Evolutionary conservation across 35 echinoderm and acorn worm genomes (phyloP).

Genomic region (Strongylocentrotus purpuratus): DNA sequence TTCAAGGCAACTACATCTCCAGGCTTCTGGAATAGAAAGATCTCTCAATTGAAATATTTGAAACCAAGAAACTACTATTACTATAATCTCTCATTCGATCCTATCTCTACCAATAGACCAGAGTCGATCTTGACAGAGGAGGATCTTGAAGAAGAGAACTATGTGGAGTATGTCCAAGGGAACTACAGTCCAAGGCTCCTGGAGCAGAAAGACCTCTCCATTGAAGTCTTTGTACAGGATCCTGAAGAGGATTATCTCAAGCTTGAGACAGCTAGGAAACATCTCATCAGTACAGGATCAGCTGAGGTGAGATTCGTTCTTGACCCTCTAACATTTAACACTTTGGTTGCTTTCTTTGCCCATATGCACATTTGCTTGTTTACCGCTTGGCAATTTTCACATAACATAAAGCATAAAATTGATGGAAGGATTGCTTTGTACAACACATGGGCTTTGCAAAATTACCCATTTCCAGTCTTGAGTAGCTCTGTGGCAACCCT

Average conservation of each 20-base stretch:
- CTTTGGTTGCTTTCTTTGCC: no score
- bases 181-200: constrained; percentile 82
- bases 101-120: constrained; percentile 32
- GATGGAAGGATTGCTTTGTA: no score
- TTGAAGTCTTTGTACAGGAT: constrained; percentile 88
- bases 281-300: constrained; percentile 78
- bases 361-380: no score
- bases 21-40: constrained; percentile 68
- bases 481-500: no score
- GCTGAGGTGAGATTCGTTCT: constrained; percentile 71
- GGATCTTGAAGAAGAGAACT: constrained; percentile 79
- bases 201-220: constrained; percentile 71
- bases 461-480: no score
- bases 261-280: constrained; percentile 69
- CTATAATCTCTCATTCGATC: neutral
- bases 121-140: constrained; percentile 83
- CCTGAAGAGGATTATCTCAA: constrained; percentile 81
- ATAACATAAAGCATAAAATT: no score
- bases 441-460: no score
- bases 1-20: constrained; percentile 81
- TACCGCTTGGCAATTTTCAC: no score
- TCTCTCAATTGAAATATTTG: constrained; percentile 77
- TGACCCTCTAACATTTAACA: neutral
- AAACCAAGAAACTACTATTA: neutral
- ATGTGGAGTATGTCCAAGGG: constrained; percentile 80